These are phyloP conservation scores for Nycticebus coucang DNA, from an alignment of 2,113 vertebrate species.

Conservation along the genomic window DNA sequence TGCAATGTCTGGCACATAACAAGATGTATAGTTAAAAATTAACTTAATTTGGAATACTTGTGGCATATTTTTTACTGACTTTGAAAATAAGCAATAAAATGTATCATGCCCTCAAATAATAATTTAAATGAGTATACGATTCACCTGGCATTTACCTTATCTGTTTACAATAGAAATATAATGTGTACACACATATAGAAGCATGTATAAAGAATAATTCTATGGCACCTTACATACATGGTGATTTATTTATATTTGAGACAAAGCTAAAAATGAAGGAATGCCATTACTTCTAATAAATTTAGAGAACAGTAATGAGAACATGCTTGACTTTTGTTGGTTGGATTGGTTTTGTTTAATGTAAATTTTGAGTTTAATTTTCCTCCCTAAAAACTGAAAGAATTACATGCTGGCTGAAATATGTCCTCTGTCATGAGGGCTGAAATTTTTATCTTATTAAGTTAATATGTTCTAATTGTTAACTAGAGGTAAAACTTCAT, in stretches of 20 bases:
- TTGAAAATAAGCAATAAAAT: constrained; percentile 39
- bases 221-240: background rate
- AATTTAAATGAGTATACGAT: background rate
- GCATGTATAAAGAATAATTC: background rate
- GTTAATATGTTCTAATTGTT: background rate
- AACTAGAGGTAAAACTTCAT: background rate
- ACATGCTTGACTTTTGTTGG: background rate
- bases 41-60: background rate
- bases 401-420: background rate
- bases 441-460: background rate
- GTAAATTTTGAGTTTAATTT: background rate
- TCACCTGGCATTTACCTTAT: background rate
- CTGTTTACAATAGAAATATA: background rate
- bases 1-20: background rate
- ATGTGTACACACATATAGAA: background rate
- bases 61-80: background rate
- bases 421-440: background rate
- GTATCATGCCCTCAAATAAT: background rate
- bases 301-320: background rate
- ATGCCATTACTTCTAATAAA: constrained; percentile 10
- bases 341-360: background rate
- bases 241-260: background rate
- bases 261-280: background rate
- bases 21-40: background rate
- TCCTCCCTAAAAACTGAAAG: background rate